Conservation (phyloP, 2,888 invertebrate genomes). For the Prosopocoilus inquinatus region DNA sequence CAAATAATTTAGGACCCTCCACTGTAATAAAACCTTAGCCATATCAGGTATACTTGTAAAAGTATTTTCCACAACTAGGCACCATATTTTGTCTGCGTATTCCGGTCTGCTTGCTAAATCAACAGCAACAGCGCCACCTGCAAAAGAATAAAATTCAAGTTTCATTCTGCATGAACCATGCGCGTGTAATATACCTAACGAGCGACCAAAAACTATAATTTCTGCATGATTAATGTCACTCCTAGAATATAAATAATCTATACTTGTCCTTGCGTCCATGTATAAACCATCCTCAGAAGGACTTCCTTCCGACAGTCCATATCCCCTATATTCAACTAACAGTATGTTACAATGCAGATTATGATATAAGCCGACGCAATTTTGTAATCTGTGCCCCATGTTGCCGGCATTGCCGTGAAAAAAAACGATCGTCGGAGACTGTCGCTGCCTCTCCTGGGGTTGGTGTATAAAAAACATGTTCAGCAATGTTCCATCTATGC, state of each 20-base stretch:
- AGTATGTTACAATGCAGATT: constrained; percentile 82
- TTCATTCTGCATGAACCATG: neutral
- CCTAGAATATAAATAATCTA: constrained; percentile 79
- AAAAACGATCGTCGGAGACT: constrained; percentile 81
- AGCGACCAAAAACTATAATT: constrained; percentile 88
- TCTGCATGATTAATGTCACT: constrained; percentile 80
- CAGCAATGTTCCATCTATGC: constrained; percentile 72
- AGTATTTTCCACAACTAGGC: constrained; percentile 89
- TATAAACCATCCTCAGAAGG: constrained; percentile 87
- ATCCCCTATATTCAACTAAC: constrained; percentile 94
- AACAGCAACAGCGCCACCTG: constrained; percentile 90
- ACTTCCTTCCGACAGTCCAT: constrained; percentile 85
- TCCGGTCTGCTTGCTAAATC: constrained; percentile 77
- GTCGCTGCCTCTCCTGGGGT: constrained; percentile 62
- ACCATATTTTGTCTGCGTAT: constrained; percentile 78
- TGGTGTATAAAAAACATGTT: constrained; percentile 83
- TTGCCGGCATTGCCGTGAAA: constrained; percentile 98
- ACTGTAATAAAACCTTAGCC: constrained; percentile 78
- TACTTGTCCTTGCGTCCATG: constrained; percentile 81
- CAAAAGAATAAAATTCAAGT: constrained; percentile 26
- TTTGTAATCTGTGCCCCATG: constrained; percentile 88
- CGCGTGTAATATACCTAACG: constrained; percentile 63
- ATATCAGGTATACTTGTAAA: constrained; percentile 94
- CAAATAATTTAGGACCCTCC: constrained; percentile 69
- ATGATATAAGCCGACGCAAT: constrained; percentile 82